These are phyloP conservation scores for Genyomyrus donnyi DNA, from an alignment of 2,113 vertebrate genomes.

Conservation along the genomic window DNA sequence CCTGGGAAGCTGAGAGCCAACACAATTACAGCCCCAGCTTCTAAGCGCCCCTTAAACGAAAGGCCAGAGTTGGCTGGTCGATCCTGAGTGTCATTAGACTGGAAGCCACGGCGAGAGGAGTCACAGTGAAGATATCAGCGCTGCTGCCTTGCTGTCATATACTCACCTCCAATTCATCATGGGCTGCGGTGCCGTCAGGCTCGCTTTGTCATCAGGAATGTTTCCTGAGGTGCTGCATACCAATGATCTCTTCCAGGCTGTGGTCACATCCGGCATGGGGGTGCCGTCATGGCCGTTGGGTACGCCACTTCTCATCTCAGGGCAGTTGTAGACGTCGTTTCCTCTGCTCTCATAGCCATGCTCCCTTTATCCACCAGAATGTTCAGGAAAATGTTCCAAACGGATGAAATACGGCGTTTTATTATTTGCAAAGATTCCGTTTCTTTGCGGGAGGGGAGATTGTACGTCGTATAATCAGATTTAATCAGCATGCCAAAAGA, in stretches of 20 bases:
- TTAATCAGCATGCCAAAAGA: not conserved
- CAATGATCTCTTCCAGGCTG: not conserved
- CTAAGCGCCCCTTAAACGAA: slow-evolving; percentile 20
- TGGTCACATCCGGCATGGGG: not conserved
- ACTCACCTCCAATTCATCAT: slow-evolving; percentile 34
- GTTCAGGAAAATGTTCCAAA: not conserved
- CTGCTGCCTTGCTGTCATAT: slow-evolving; percentile 20
- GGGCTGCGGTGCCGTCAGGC: not conserved
- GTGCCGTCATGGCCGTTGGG: not conserved
- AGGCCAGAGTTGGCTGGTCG: slow-evolving; percentile 9
- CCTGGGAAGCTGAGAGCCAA: slow-evolving; percentile 17
- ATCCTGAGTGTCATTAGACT: slow-evolving; percentile 26
- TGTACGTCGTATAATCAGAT: not conserved
- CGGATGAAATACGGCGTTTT: not conserved
- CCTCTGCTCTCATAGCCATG: not conserved
- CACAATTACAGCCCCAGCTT: slow-evolving; percentile 27
- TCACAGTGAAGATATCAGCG: slow-evolving; percentile 24
- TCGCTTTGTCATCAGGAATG: not conserved
- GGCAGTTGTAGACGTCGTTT: not conserved
- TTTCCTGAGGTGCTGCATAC: not conserved
- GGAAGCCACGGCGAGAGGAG: not conserved
- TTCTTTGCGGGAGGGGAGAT: not conserved
- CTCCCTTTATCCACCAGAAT: not conserved
- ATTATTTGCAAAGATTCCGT: not conserved
- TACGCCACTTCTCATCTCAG: too few species aligned